Evolutionary conservation across 2,797 vertebrate genomes (phyloP).

Genomic region (Sylvilagus floridanus): DNA sequence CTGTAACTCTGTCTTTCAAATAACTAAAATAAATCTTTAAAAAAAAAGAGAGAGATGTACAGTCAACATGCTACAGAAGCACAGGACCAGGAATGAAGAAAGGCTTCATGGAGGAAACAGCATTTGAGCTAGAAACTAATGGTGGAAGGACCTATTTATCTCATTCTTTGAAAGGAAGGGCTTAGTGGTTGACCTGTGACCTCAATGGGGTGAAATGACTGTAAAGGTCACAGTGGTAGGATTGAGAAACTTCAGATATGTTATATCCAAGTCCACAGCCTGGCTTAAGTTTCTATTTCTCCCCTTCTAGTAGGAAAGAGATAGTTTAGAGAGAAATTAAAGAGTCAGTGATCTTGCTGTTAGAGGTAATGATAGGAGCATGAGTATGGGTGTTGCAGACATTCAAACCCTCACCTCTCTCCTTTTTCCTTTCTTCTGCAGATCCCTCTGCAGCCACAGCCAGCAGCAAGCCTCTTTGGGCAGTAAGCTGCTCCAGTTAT

Average conservation of each 20-base stretch:
- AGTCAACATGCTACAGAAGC: neutral
- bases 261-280: neutral
- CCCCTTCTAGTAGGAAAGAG: neutral
- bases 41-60: neutral
- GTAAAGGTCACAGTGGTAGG: neutral
- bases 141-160: neutral
- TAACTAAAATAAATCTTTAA: too few species aligned
- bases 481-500: slow-evolving; percentile 8
- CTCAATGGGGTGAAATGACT: neutral
- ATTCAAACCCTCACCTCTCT: neutral
- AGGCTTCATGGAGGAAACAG: slow-evolving; percentile 1
- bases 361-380: neutral
- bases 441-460: too few species aligned
- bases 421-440: rapidly evolving
- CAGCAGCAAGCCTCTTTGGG: neutral
- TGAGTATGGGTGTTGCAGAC: neutral
- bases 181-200: neutral
- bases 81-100: neutral
- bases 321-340: neutral
- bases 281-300: slow-evolving; percentile 26
- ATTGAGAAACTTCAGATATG: neutral
- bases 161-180: slow-evolving; percentile 46
- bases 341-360: neutral
- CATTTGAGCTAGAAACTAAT: neutral
- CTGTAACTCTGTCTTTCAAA: too few species aligned